Evolutionary conservation across 2,888 invertebrate species (phyloP), one percentile per base, ranked within the genome.

Genomic region (Drosophila borealis): DNA sequence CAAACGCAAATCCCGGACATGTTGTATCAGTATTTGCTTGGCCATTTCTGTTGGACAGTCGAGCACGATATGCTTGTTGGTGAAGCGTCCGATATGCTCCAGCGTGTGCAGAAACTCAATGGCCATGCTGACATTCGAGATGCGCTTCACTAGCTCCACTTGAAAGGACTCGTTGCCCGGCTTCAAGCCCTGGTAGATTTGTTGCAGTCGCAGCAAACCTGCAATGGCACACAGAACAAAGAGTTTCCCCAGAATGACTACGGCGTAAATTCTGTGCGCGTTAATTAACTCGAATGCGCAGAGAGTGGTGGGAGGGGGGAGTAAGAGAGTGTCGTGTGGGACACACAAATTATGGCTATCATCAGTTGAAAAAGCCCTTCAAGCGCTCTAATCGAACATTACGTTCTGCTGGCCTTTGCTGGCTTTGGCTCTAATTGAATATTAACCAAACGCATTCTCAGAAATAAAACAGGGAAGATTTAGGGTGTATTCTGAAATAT

Each of bases 31-130:
- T 85, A 98, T 96, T 92, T 96, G 96, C 92, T 97, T 97, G 55
- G 98, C 97, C 94, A 97, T 96, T 91, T 96, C 96, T 33, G 97
- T 96, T 48, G 96, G 96, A 92, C 98, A 98, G 93, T 98, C 98
- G 71, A 98, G 94, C 2, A 98, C 97, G 72, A 98, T 96, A 90
- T 97, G 96, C 93, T 98, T 98, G 92, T 95, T 95, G 74, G 95
- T 95, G 96, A 97, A 97, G 68, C 97, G 95, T 92, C 96, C 96
- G 85, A 96, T 94, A 90, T 96, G 96, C 92, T 98, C 98, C 69
- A 98, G 93, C 78, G 95, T 95, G 85, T 96, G 94, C 71, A 98
- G 94, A 92, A 97, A 98, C 89, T 96, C 96, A 90, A 98, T 95
- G 62, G 97, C 98, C 91, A 98, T 97, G 56, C 96, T 95, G 66